Evolutionary conservation across 2,888 invertebrate species (phyloP), one percentile per base, ranked within the genome.

Genomic region (Allygus modestus): DNA sequence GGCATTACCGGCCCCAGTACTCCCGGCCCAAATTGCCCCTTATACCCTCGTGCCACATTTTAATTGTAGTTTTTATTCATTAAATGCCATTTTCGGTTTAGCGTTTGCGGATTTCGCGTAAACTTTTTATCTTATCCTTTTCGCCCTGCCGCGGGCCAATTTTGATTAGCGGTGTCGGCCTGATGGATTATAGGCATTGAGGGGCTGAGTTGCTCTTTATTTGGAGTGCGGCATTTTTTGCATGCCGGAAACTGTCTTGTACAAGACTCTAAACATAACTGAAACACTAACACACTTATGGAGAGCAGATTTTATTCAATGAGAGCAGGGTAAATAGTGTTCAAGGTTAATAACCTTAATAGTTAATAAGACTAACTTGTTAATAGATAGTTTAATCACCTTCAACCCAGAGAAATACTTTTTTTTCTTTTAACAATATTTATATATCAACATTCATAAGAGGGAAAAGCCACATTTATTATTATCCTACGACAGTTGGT

Each of bases 31-130:
- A 79, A 79, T 79, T 58, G 26, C 79, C 54, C 20, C 79, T 77
- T 77, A 26, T 75, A 77, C 37, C 79, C 79, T 79, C 58, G 79
- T 79, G 79, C 79, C 51, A 20, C 28, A 51, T 33, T 79, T 79
- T 79, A 79, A 79, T 79, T 79, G 58, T 31, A 58, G 54, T 58
- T 58, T 33, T 54, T 33, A 28, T 51, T 43, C 33, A 77, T 79
- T 79, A 79, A 79, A 51, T 15, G 28, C 79, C 46, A 51, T 79
- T 79, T 79, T 79, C 58, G 46, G 46, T 65, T 73, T 73, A n/a
- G 9, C n/a, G 20, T 23, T 73, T n/a, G n/a, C n/a, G n/a, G n/a
- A n/a, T 54, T 65, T 23, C 41, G 73, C 41, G 73, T 5, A 23
- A 61, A 73, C 41, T 41, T 20, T 37, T 37, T 33, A 69, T 17